These are phyloP conservation scores for Taxidea taxus DNA, from an alignment of 2,113 vertebrate species.

Conservation along the genomic window DNA sequence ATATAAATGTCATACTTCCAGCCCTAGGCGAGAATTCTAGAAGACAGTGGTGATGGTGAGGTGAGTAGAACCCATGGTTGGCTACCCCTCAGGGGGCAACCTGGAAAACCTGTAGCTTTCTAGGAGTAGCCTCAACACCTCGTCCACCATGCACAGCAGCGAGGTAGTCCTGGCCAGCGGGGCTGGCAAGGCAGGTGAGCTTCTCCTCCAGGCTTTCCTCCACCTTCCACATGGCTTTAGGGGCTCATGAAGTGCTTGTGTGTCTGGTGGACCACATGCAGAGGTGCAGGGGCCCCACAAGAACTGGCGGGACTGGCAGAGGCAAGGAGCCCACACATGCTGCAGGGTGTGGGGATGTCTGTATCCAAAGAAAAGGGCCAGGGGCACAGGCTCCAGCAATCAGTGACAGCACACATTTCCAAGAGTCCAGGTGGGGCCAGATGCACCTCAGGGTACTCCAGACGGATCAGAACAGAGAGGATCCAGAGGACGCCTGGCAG, in stretches of 20 bases:
- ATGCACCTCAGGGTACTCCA: fast-evolving
- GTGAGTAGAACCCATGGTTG: fast-evolving
- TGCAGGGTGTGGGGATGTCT: neutral
- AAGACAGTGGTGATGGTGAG: neutral
- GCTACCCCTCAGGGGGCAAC: neutral
- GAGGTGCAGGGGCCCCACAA: neutral
- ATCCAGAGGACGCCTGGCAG: neutral
- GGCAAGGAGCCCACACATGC: neutral
- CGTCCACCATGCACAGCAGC: fast-evolving
- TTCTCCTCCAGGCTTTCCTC: neutral
- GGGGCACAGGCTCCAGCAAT: neutral
- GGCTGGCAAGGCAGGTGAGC: neutral
- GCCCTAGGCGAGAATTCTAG: neutral
- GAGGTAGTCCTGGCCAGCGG: neutral
- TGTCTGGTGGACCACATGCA: neutral
- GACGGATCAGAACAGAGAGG: neutral
- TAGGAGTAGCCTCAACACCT: neutral
- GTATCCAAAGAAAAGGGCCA: neutral
- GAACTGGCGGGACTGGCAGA: neutral
- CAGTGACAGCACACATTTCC: neutral
- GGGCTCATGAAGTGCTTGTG: fast-evolving
- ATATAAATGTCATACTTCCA: neutral
- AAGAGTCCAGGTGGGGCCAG: neutral
- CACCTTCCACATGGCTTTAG: neutral
- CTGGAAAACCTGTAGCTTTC: neutral